Percentiles rank a stretch among this genome's conserved stretches.
These are phyloP conservation scores for Lasioglossum calceatum DNA, from an alignment of 2,888 invertebrate genomes.

Conservation along the genomic window DNA sequence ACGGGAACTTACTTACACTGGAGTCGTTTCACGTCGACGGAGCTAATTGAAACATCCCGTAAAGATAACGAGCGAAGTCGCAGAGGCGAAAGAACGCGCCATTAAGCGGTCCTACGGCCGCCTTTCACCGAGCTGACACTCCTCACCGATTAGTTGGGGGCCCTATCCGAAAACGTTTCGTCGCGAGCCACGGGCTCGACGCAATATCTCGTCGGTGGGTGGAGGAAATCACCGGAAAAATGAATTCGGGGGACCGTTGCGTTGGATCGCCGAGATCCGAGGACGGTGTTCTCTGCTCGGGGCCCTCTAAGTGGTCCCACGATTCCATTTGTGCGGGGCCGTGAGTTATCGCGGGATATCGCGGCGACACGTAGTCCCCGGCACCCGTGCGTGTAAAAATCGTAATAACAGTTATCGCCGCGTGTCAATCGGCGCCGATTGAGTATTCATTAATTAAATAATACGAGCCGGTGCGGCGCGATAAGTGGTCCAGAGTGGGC, in stretches of 20 bases:
- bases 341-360: slow-evolving; percentile 71
- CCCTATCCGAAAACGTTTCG: slow-evolving; percentile 31
- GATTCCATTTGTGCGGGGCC: slow-evolving; percentile 49
- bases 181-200: slow-evolving; percentile 4
- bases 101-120: slow-evolving; percentile 33
- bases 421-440: slow-evolving; percentile 71
- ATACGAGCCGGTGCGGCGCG: slow-evolving; percentile 64
- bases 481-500: slow-evolving; percentile 54
- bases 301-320: slow-evolving; percentile 67
- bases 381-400: slow-evolving; percentile 73
- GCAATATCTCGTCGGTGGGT: slow-evolving; percentile 14
- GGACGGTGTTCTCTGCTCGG: slow-evolving; percentile 21
- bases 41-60: slow-evolving; percentile 56
- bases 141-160: slow-evolving; percentile 44
- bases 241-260: slow-evolving; percentile 56
- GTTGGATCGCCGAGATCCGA: slow-evolving; percentile 34
- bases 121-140: slow-evolving; percentile 43
- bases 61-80: slow-evolving; percentile 41
- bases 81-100: slow-evolving; percentile 38
- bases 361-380: slow-evolving; percentile 59
- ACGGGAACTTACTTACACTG: slow-evolving; percentile 45
- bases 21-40: neutral
- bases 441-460: slow-evolving; percentile 80
- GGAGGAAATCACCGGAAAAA: slow-evolving; percentile 68
- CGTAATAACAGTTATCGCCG: slow-evolving; percentile 77